Base-by-base conservation (phyloP, 64 coral and sea anemone species). In the Porites lutea region DNA sequence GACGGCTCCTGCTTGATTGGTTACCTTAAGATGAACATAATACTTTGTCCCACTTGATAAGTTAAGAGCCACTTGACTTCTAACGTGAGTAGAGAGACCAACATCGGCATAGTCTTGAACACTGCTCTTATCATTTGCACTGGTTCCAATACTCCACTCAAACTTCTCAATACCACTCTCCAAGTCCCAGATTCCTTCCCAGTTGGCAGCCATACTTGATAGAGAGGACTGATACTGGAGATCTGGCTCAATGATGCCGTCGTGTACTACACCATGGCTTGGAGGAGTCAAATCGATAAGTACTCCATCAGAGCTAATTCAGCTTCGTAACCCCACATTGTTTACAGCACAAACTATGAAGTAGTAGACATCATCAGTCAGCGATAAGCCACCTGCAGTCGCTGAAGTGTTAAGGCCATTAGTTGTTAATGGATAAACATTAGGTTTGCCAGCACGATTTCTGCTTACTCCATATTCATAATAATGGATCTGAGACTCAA, bases 131-230 rank as follows among this genome's bases (percentile, higher is more conserved):
- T 86, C 71, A 23, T 4, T 70, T 18, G 45, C 54, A 68, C 79
- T 93, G 9, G 90, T 82, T 1, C 95, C 91, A 71, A 96, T 89
- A 71, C 90, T 79, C 79, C 91, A 96, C 49, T 96, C 91, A 74
- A 93, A 96, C 27, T 93, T 87, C 6, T 49, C 74, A 27, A 96
- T 64, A 79, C 81, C 83, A 67, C 95, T 96, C 64, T 96, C 92
- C 45, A 90, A 49, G 49, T 96, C 95, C 80, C 88, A 93, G 19
- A 96, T 80, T 27, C 92, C 88, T 75, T 93, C 95, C 95, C 95
- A 96, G 61, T 95, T 95, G 0, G 93, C 93, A 69, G 89, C 51
- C 37, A 95, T 79, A 46, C n/a, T 87, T 37, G 63, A 52, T 13
- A 72, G n/a, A 9, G 50, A 71, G 5, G 89, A 95, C 47, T 95